Conservation (phyloP, 2,888 invertebrate species). For the Microchrysa polita region DNA sequence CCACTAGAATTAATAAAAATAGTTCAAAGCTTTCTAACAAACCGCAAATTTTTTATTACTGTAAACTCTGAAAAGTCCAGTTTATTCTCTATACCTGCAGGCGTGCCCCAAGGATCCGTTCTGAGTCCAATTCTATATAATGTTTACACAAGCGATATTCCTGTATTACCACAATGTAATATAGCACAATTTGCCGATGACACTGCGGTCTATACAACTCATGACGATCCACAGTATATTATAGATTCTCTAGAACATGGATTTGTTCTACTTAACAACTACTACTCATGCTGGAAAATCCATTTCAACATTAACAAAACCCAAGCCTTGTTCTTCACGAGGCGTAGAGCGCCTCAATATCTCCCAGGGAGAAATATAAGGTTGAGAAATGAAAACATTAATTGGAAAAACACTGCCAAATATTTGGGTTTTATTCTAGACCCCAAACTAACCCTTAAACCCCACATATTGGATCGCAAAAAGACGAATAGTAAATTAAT, state of each 20-base stretch:
- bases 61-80: not conserved
- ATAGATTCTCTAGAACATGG: not conserved
- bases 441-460: not conserved
- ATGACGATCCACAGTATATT: not conserved
- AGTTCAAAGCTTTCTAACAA: slow-evolving; percentile 44
- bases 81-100: not conserved
- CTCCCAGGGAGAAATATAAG: too few relatives aligned
- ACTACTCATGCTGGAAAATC: not conserved
- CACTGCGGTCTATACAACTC: not conserved
- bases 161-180: not conserved
- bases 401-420: not conserved
- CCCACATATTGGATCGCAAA: not conserved
- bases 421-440: slow-evolving; percentile 14
- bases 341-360: not conserved
- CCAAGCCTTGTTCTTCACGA: not conserved
- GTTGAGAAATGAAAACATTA: not conserved
- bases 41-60: not conserved
- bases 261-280: not conserved
- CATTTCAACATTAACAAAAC: not conserved
- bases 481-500: not conserved
- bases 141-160: not conserved
- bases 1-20: slow-evolving; percentile 52
- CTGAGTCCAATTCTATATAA: not conserved
- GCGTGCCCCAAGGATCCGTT: not conserved
- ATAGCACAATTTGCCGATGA: not conserved